Conservation (phyloP, 2,888 invertebrate species). For the Chrysopilus asiliformis region DNA sequence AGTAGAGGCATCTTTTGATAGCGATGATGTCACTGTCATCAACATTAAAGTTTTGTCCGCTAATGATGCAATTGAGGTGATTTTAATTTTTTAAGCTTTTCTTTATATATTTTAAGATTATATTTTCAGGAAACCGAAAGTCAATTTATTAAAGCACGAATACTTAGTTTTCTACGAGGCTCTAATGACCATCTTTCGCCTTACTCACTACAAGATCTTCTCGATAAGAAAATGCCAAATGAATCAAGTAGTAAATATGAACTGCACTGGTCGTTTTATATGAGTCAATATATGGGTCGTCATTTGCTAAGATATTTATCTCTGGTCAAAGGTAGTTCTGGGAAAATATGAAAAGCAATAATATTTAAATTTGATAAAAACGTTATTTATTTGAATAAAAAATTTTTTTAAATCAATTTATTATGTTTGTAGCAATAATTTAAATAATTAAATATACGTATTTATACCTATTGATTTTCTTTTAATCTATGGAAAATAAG, state of each 20-base stretch:
- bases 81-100: conserved; percentile 3
- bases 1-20: conserved; percentile 23
- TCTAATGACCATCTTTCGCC: conserved; percentile 19
- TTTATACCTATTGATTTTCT: too few species aligned
- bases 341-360: too few species aligned
- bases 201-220: conserved; percentile 23
- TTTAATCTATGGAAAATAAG: too few species aligned
- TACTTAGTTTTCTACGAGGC: conserved; percentile 24
- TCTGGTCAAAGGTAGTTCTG: too few species aligned
- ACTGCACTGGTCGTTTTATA: not conserved
- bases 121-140: conserved; percentile 14
- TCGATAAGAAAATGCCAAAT: conserved; percentile 15
- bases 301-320: not conserved
- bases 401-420: too few species aligned
- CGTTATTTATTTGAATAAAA: too few species aligned
- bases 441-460: too few species aligned
- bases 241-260: not conserved
- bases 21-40: conserved; percentile 24
- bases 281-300: not conserved
- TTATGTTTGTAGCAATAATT: too few species aligned
- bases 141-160: conserved; percentile 26
- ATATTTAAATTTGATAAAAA: too few species aligned
- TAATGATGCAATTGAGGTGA: conserved; percentile 26
- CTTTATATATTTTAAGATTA: too few species aligned
- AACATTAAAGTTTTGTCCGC: conserved; percentile 20